A percentile compares a stretch with the other conserved stretches of the same genome.
Evolutionary conservation across 1,140 invertebrate species (phyloP).

Genomic region (Lasioglossum albipes): DNA sequence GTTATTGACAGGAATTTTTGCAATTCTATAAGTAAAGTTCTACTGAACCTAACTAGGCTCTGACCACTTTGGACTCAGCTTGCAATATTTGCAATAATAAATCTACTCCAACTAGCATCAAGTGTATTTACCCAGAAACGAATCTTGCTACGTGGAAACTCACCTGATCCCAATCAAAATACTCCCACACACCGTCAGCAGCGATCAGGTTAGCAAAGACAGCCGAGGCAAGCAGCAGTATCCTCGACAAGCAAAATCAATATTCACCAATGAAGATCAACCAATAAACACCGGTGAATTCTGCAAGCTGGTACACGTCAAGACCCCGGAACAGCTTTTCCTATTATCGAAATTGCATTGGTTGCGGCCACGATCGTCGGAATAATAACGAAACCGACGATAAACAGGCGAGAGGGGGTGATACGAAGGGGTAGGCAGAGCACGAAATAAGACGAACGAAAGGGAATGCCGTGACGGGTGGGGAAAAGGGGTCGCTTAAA

Average conservation of each 20-base stretch:
- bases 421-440: neutral
- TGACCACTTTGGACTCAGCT: too few relatives aligned
- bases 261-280: neutral
- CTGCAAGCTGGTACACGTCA: neutral
- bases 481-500: conserved; percentile 1
- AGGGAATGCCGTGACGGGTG: neutral
- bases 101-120: too few relatives aligned
- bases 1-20: too few relatives aligned
- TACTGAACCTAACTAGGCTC: too few relatives aligned
- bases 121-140: too few relatives aligned
- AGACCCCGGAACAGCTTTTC: neutral
- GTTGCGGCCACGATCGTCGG: neutral
- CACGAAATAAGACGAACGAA: conserved; percentile 2
- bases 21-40: too few relatives aligned
- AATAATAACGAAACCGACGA: conserved; percentile 2
- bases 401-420: neutral
- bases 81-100: too few relatives aligned
- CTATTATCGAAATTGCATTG: conserved; percentile 11
- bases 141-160: too few relatives aligned
- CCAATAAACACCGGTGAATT: conserved; percentile 1
- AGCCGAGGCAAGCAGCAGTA: neutral
- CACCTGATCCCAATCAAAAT: too few relatives aligned
- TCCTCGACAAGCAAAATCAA: neutral
- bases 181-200: too few relatives aligned
- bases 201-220: neutral